phyloP scores from a whole-genome alignment of 2,113 vertebrate species.

The Ophiodon elongatus region DNA sequence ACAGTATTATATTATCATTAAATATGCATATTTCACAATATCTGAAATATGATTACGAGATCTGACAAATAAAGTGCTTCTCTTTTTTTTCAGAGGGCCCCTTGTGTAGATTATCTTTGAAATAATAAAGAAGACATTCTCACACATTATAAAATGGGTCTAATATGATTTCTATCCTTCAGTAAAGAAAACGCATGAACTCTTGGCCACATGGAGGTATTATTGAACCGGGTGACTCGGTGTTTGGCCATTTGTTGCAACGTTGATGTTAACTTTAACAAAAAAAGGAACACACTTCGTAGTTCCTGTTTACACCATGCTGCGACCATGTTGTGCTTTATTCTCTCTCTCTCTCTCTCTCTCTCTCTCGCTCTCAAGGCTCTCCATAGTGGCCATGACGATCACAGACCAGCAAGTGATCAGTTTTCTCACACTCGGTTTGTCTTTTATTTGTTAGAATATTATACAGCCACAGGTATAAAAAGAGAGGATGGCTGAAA shows the following conservation, averaged over 20 bases:
- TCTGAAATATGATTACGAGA: background rate
- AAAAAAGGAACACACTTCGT: conserved; percentile 1
- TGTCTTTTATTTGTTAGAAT: background rate
- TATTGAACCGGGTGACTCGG: background rate
- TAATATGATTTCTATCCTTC: background rate
- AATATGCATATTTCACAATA: background rate
- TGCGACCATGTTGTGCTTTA: background rate
- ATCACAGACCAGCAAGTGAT: background rate
- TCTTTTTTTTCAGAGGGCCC: background rate
- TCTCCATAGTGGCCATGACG: background rate
- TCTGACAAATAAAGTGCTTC: background rate
- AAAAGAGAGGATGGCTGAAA: background rate
- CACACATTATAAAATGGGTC: background rate
- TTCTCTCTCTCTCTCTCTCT: background rate
- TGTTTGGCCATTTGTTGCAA: conserved; percentile 24
- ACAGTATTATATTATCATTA: background rate
- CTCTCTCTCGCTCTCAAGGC: background rate
- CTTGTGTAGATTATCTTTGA: background rate
- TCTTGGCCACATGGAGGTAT: background rate
- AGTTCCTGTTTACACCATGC: background rate
- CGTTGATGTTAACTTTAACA: background rate
- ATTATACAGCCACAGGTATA: background rate
- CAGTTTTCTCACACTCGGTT: background rate
- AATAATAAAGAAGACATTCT: background rate
- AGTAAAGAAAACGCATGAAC: background rate